phyloP scores from a whole-genome alignment of 2,888 invertebrate species.

The Xiphydria camelus region DNA sequence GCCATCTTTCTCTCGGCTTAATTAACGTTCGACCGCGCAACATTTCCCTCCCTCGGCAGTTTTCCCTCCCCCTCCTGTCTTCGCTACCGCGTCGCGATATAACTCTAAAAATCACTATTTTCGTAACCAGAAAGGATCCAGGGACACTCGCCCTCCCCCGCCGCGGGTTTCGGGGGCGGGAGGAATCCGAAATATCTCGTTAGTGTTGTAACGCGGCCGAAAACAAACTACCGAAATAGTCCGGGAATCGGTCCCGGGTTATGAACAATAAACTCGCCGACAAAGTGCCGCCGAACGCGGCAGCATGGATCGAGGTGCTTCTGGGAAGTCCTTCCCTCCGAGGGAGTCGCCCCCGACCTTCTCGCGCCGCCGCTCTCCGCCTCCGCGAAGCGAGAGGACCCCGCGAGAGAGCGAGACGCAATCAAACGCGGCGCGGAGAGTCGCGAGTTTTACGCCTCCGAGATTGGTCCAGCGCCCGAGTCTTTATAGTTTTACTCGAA shows the following conservation, averaged over 20 bases:
- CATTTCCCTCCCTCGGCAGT: background rate
- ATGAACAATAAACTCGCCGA: conserved; percentile 43
- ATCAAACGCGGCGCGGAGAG: background rate
- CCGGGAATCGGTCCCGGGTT: conserved; percentile 18
- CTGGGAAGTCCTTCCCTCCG: conserved; percentile 19
- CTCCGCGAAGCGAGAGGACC: conserved; percentile 1
- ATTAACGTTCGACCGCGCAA: too few relatives aligned
- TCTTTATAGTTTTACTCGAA: conserved; percentile 27
- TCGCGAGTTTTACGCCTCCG: conserved; percentile 10
- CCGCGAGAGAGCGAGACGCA: background rate
- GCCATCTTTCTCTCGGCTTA: too few relatives aligned
- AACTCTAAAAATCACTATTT: background rate
- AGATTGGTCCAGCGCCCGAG: conserved; percentile 4
- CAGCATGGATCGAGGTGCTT: conserved; percentile 21
- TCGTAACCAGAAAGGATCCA: conserved; percentile 1
- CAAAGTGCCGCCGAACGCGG: conserved; percentile 33
- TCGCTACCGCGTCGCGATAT: background rate
- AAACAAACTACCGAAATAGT: conserved; percentile 29
- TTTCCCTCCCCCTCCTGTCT: background rate
- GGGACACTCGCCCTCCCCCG: background rate
- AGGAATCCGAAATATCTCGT: conserved; percentile 23
- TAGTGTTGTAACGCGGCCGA: conserved; percentile 14
- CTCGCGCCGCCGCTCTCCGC: too few relatives aligned
- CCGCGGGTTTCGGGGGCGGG: background rate
- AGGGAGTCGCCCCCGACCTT: too few relatives aligned